Evolutionary conservation across 2,113 vertebrate genomes (phyloP), one percentile per base, ranked within the genome.

Genomic region (Forbesichthys papilliferus): DNA sequence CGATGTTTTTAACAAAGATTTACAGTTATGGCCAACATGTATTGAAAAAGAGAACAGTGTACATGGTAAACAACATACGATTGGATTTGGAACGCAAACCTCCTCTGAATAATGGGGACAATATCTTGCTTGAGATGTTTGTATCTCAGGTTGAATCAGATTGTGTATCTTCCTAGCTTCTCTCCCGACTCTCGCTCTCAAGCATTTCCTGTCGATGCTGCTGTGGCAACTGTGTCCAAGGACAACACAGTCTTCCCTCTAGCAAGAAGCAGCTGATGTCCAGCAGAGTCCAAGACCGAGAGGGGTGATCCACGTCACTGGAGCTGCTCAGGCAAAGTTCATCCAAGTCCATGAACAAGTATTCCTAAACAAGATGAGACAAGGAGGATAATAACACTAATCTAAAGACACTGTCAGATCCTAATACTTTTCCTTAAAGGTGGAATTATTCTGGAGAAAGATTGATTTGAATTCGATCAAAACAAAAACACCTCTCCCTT

Each of bases 201-300:
- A 84, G 68, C 75, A 82, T 81, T 82, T 87, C 82, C 88, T 78
- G 55, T 68, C 68, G 72, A 83, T 79, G 79, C 69, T 86, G 89
- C 83, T 90, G 83, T 90, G 79, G 87, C 78, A 89, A 90, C 89
- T 2, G 87, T 92, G 72, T 89, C 88, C 75, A 90, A 86, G 87
- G 82, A 90, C 79, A 92, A 86, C 83, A 90, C 42, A 3, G 57
- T 71, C 60, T 72, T 78, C 62, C 57, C 72, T 77, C 62, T 53
- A 12, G 46, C 70, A 20, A 56, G 67, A 81, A 58, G 64, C 69
- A 59, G 64, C 86, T 84, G 75, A 80, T 86, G 86, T 79, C 82
- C 27, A 55, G 36, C 81, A 78, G 73, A 75, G 73, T 69, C 55
- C 63, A 36, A 55, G 63, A 57, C 68, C 79, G 36, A 68, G 46